Percentiles rank a stretch among this genome's conserved stretches.
These are phyloP conservation scores for Hyla sarda DNA, from an alignment of 2,113 vertebrate genomes.

Conservation along the genomic window DNA sequence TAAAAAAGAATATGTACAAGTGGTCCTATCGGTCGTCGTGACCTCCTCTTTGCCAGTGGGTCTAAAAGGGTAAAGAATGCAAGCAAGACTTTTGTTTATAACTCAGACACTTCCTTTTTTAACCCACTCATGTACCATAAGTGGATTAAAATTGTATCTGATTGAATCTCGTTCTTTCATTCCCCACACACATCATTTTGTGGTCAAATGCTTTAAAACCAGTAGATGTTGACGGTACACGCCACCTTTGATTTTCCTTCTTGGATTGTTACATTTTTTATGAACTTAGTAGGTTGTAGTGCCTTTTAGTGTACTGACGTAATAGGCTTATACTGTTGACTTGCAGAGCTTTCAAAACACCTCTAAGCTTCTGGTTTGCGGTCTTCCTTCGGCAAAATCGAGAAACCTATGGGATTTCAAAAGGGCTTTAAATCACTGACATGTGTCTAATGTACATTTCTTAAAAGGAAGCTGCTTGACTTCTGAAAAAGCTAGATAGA, in stretches of 20 bases:
- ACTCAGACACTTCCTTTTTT: not conserved
- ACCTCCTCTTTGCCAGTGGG: not conserved
- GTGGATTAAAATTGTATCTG: too few relatives aligned
- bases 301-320: constrained; percentile 47
- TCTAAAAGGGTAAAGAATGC: not conserved
- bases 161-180: not conserved
- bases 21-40: constrained; percentile 4
- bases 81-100: not conserved
- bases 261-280: constrained; percentile 20
- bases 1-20: not conserved
- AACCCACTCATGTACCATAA: not conserved
- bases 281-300: constrained; percentile 28
- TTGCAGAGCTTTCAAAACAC: constrained; percentile 27
- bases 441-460: not conserved
- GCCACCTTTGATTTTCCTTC: constrained; percentile 2
- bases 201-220: constrained; percentile 19
- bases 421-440: not conserved
- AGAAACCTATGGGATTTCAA: constrained; percentile 11
- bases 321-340: constrained; percentile 29
- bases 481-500: not conserved
- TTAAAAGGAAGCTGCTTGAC: not conserved
- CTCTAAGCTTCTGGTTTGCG: not conserved
- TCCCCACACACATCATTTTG: not conserved
- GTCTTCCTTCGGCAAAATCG: not conserved
- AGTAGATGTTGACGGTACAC: not conserved